Evolutionary conservation across 1,140 invertebrate species (phyloP).

Genomic region (Drosophila busckii): DNA sequence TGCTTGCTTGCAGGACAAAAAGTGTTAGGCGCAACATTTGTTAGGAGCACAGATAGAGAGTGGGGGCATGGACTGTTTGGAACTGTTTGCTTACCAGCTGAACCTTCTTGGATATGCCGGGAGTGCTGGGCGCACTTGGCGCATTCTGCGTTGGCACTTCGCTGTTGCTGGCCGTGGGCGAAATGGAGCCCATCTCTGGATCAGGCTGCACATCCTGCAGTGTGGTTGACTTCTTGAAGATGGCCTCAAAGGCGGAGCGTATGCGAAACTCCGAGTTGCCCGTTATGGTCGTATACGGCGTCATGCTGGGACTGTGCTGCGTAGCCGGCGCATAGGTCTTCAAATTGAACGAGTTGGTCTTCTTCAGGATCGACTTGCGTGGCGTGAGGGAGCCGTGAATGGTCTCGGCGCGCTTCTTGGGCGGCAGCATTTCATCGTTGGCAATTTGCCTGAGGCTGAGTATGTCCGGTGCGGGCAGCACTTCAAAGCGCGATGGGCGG

Average conservation of each 20-base stretch:
- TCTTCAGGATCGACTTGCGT: constrained; percentile 94
- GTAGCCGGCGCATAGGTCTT: constrained; percentile 84
- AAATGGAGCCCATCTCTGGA: constrained; percentile 80
- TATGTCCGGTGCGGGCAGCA: constrained; percentile 82
- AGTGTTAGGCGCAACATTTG: constrained; percentile 16
- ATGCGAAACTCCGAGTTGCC: constrained; percentile 89
- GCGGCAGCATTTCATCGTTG: constrained; percentile 78
- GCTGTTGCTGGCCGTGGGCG: constrained; percentile 58
- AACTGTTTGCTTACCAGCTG: constrained; percentile 86
- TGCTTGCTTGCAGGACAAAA: constrained; percentile 56
- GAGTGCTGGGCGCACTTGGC: constrained; percentile 86
- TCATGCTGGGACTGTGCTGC: constrained; percentile 84
- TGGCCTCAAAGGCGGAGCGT: constrained; percentile 92
- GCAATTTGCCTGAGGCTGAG: constrained; percentile 80
- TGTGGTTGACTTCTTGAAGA: constrained; percentile 91
- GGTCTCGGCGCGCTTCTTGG: constrained; percentile 67
- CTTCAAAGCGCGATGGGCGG: constrained; percentile 84
- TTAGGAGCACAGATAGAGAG: constrained; percentile 13
- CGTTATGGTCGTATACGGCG: constrained; percentile 91
- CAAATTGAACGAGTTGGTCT: constrained; percentile 93
- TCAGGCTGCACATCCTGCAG: constrained; percentile 89
- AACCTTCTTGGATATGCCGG: constrained; percentile 90
- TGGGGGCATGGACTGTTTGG: neutral
- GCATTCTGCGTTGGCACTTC: constrained; percentile 66
- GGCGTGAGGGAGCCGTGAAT: constrained; percentile 82